Percentiles rank a stretch among this genome's conserved stretches.
Conservation (phyloP, 2,888 invertebrate genomes). For the Periphyllus acericola region DNA sequence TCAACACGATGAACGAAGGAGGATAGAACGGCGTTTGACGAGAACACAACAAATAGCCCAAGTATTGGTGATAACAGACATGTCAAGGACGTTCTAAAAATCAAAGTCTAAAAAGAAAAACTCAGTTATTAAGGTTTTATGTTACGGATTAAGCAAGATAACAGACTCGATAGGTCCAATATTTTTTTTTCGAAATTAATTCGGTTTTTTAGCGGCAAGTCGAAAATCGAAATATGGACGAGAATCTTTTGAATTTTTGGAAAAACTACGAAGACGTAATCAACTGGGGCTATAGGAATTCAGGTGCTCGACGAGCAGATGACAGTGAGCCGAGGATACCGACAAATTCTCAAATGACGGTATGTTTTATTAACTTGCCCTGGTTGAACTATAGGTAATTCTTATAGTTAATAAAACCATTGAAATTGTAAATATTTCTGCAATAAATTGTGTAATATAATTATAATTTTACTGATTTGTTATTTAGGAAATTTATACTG, state of each 20-base stretch:
- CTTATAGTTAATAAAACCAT: too few relatives aligned
- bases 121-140: too few relatives aligned
- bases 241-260: constrained; percentile 46
- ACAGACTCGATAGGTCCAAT: background rate
- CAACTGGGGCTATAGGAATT: constrained; percentile 30
- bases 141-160: background rate
- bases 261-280: constrained; percentile 50
- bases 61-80: constrained; percentile 29
- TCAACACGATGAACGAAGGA: background rate
- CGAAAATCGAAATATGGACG: constrained; percentile 11
- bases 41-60: constrained; percentile 33
- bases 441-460: background rate
- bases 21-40: background rate
- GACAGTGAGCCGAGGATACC: background rate
- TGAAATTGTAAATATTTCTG: background rate
- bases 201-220: background rate
- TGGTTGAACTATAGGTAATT: background rate
- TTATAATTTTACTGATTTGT: background rate
- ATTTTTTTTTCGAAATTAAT: background rate
- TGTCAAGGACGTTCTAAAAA: constrained; percentile 19
- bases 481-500: background rate
- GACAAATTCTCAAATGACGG: background rate
- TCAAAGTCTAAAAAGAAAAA: background rate
- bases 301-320: background rate
- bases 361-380: background rate